Percentiles rank a stretch among this genome's conserved stretches.
Evolutionary conservation across 2,797 vertebrate species (phyloP).

Genomic region (Atherinosoma microstoma): DNA sequence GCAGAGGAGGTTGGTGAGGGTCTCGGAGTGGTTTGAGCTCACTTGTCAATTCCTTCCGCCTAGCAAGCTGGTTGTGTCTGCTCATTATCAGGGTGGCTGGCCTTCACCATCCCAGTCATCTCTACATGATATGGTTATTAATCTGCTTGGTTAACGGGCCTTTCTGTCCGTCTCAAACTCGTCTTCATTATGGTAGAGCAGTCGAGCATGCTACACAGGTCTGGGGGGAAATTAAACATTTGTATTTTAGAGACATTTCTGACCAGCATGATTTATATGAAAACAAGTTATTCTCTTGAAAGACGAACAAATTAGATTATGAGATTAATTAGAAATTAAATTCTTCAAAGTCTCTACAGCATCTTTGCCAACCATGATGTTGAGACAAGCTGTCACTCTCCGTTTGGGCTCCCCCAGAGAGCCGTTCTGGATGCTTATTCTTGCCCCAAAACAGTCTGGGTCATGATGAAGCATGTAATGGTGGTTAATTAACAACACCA

Average conservation of each 20-base stretch:
- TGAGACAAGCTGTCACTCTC: slow-evolving; percentile 29
- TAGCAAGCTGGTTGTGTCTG: slow-evolving; percentile 35
- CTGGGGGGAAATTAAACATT: slow-evolving; percentile 1
- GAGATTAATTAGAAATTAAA: not conserved
- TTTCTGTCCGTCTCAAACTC: slow-evolving; percentile 7
- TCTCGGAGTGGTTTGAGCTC: slow-evolving; percentile 14
- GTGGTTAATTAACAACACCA: slow-evolving; percentile 66
- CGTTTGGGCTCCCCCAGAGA: slow-evolving; percentile 34
- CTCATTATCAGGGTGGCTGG: slow-evolving; percentile 55
- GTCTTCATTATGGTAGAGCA: slow-evolving; percentile 24
- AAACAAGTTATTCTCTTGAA: not conserved
- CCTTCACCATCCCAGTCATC: slow-evolving; percentile 52
- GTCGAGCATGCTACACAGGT: not conserved
- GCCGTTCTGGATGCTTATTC: slow-evolving; percentile 37
- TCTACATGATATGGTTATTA: slow-evolving; percentile 59
- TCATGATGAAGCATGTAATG: slow-evolving; percentile 45
- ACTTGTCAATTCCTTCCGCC: slow-evolving; percentile 44
- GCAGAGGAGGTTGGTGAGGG: not conserved
- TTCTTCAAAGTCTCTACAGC: not conserved
- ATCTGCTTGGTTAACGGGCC: slow-evolving; percentile 34
- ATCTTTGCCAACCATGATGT: slow-evolving; percentile 15
- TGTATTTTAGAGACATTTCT: not conserved
- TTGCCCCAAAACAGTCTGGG: slow-evolving; percentile 50
- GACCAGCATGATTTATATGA: not conserved
- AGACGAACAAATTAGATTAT: not conserved